phyloP scores from a whole-genome alignment of 2,888 invertebrate genomes.

The Crossocerus cetratus region DNA sequence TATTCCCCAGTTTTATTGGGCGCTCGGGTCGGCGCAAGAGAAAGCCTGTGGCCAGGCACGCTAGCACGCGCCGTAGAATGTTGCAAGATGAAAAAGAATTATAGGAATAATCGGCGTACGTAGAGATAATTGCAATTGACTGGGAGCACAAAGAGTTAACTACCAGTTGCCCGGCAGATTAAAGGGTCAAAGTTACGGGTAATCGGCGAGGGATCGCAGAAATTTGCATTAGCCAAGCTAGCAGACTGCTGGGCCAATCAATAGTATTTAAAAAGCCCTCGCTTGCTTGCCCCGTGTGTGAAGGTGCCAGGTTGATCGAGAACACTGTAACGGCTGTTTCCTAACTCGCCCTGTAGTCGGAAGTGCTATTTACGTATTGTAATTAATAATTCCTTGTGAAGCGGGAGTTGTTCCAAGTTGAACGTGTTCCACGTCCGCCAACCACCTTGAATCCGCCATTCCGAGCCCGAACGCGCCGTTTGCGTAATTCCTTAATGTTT shows the following conservation, averaged over 20 bases:
- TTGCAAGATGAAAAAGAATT: slow-evolving; percentile 38
- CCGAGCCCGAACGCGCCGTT: too few species aligned
- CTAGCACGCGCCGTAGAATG: slow-evolving; percentile 24
- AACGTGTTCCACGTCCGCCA: not conserved
- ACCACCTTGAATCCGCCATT: too few species aligned
- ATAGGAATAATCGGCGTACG: slow-evolving; percentile 35
- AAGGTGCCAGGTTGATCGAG: not conserved
- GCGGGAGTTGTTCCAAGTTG: not conserved
- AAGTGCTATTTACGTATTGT: too few species aligned
- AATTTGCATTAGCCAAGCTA: not conserved
- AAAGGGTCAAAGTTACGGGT: slow-evolving; percentile 12
- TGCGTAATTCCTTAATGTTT: too few species aligned
- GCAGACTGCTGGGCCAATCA: not conserved
- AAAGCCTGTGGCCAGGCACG: not conserved
- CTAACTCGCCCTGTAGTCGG: too few species aligned
- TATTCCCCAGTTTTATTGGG: slow-evolving; percentile 35
- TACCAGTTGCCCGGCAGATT: slow-evolving; percentile 15
- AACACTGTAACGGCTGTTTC: not conserved
- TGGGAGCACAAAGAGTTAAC: slow-evolving; percentile 48
- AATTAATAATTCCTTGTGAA: too few species aligned
- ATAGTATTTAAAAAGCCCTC: not conserved
- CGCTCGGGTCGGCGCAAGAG: slow-evolving; percentile 5
- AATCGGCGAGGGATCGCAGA: not conserved
- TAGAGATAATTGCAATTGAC: slow-evolving; percentile 50
- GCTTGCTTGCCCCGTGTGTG: not conserved